A percentile compares a stretch with the other conserved stretches of the same genome.
Conservation (phyloP, 2,797 vertebrate genomes). For the Alca torda region DNA sequence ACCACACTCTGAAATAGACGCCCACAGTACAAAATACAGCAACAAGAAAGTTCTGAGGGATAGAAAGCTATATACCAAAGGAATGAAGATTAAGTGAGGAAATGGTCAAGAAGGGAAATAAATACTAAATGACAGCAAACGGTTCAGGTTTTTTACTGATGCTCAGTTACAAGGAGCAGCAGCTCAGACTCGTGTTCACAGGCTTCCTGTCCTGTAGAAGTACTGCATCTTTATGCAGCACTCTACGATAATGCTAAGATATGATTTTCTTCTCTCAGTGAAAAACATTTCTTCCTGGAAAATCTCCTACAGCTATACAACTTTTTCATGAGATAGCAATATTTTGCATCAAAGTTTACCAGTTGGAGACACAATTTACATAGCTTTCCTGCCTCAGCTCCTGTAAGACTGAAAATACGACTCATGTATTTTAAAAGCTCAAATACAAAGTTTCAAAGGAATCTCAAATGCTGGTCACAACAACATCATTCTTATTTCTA, state of each 20-base stretch:
- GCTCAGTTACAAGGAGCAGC: background rate
- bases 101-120: background rate
- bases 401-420: background rate
- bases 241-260: background rate
- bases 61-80: background rate
- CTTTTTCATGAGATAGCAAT: background rate
- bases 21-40: background rate
- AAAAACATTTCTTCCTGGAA: background rate
- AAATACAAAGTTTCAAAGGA: background rate
- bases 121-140: background rate
- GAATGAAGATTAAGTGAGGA: background rate
- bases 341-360: background rate
- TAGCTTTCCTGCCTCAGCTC: background rate
- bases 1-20: background rate
- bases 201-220: background rate
- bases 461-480: background rate
- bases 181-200: background rate
- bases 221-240: background rate
- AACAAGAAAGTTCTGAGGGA: background rate
- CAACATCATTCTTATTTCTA: background rate
- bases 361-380: background rate
- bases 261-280: background rate
- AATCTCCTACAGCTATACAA: background rate
- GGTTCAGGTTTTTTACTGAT: background rate
- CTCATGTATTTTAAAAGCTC: background rate